Percentiles rank a stretch among this genome's conserved stretches.
These are phyloP conservation scores for Oscheius myriophilus DNA, from an alignment of 2,888 invertebrate species.

Conservation along the genomic window DNA sequence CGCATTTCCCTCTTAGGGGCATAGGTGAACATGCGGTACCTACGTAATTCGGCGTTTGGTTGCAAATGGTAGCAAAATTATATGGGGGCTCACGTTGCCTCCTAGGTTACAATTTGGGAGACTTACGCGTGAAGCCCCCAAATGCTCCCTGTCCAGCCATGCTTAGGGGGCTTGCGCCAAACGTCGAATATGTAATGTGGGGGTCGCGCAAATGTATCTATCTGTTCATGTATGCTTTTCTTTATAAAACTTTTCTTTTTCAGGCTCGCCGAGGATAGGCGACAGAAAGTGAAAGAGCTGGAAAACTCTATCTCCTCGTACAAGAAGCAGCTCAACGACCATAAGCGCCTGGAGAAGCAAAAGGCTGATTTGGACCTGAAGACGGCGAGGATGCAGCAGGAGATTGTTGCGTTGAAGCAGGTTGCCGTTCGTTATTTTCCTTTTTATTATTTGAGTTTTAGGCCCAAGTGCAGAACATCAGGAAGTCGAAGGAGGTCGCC, in stretches of 20 bases:
- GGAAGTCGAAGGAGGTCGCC: constrained; percentile 34
- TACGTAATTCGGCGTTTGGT: too few species aligned
- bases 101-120: too few species aligned
- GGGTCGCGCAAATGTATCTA: too few species aligned
- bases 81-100: too few species aligned
- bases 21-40: too few species aligned
- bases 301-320: constrained; percentile 38
- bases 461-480: constrained; percentile 16
- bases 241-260: constrained; percentile 5
- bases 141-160: too few species aligned
- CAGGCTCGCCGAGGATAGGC: constrained; percentile 49
- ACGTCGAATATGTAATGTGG: too few species aligned
- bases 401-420: constrained; percentile 34
- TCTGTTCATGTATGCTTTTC: too few species aligned
- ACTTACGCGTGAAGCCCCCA: too few species aligned
- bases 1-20: too few species aligned
- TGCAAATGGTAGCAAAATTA: too few species aligned
- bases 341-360: constrained; percentile 33
- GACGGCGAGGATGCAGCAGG: constrained; percentile 30
- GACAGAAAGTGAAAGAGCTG: constrained; percentile 47
- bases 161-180: too few species aligned
- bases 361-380: constrained; percentile 31
- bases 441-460: constrained; percentile 6
- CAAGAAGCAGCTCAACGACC: constrained; percentile 46
- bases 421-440: neutral